These are phyloP conservation scores for Apostichopus californicus DNA, from an alignment of 35 echinoderm and acorn worm genomes.

Conservation along the genomic window DNA sequence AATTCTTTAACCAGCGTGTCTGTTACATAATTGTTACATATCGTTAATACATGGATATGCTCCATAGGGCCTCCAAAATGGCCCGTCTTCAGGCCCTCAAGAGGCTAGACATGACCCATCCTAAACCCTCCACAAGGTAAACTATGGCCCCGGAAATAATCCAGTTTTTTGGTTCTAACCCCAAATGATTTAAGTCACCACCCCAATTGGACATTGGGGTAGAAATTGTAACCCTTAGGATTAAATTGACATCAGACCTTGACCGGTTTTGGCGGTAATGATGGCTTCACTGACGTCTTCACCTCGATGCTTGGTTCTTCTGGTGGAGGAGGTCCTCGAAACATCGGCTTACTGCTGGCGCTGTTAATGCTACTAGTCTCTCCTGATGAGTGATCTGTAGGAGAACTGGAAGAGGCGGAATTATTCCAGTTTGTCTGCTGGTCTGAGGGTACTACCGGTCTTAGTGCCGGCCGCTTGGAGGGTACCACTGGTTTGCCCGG, in stretches of 20 bases:
- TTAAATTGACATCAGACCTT: not conserved
- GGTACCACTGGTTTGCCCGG: constrained; percentile 19
- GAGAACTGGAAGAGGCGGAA: constrained; percentile 13
- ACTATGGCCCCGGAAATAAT: too few relatives aligned
- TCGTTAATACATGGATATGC: too few relatives aligned
- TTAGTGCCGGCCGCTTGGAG: not conserved
- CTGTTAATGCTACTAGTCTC: not conserved
- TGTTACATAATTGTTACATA: too few relatives aligned
- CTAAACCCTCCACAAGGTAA: too few relatives aligned
- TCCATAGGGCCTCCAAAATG: too few relatives aligned
- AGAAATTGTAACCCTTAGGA: too few relatives aligned
- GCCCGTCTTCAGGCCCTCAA: too few relatives aligned
- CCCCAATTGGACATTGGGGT: too few relatives aligned
- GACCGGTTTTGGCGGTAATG: not conserved
- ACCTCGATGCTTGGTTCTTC: not conserved
- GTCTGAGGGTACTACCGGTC: not conserved
- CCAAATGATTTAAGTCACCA: too few relatives aligned
- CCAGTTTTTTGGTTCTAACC: too few relatives aligned
- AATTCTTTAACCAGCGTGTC: too few relatives aligned
- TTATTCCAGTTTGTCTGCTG: constrained; percentile 16
- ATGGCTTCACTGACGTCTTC: not conserved
- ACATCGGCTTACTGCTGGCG: not conserved
- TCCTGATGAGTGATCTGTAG: not conserved
- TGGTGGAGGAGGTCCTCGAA: not conserved
- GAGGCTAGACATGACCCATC: too few relatives aligned